A percentile compares a stretch with the other conserved stretches of the same genome.
Evolutionary conservation across 2,888 invertebrate genomes (phyloP).

Genomic region (Dicyrtoma fusca): DNA sequence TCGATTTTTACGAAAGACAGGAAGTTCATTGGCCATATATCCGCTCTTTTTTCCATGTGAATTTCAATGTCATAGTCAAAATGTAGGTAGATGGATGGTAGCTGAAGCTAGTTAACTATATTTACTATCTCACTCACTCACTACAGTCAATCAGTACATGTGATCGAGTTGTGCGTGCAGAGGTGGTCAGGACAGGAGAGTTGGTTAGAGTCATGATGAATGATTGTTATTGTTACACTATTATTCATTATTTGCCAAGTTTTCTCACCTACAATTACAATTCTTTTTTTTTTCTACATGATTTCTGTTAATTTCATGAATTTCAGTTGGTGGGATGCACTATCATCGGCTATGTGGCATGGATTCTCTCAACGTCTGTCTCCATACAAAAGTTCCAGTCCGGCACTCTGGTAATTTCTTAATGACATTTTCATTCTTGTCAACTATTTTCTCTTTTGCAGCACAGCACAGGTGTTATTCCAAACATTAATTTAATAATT

Average conservation of each 20-base stretch:
- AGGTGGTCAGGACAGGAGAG: no score
- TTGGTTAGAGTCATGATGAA: slow-evolving; percentile 10
- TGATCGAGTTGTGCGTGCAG: no score
- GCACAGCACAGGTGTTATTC: neutral
- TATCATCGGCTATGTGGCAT: slow-evolving; percentile 60
- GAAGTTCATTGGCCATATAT: slow-evolving; percentile 57
- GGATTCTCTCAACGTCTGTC: slow-evolving; percentile 60
- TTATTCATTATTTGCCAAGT: neutral
- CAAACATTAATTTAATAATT: no score
- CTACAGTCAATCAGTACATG: no score
- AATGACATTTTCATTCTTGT: neutral
- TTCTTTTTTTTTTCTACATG: neutral
- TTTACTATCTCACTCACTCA: no score
- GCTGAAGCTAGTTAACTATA: no score
- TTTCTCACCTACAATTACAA: neutral
- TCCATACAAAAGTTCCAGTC: slow-evolving; percentile 59
- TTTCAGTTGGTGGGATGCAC: slow-evolving; percentile 58
- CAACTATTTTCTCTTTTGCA: neutral
- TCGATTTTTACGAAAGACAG: slow-evolving; percentile 35
- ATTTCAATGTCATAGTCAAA: slow-evolving; percentile 38
- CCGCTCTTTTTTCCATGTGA: slow-evolving; percentile 42
- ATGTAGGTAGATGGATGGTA: neutral
- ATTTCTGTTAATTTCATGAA: neutral
- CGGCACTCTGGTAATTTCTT: slow-evolving; percentile 58
- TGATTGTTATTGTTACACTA: slow-evolving; percentile 17